Evolutionary conservation across 1,140 invertebrate genomes (phyloP).

Genomic region (Mizuhopecten yessoensis): DNA sequence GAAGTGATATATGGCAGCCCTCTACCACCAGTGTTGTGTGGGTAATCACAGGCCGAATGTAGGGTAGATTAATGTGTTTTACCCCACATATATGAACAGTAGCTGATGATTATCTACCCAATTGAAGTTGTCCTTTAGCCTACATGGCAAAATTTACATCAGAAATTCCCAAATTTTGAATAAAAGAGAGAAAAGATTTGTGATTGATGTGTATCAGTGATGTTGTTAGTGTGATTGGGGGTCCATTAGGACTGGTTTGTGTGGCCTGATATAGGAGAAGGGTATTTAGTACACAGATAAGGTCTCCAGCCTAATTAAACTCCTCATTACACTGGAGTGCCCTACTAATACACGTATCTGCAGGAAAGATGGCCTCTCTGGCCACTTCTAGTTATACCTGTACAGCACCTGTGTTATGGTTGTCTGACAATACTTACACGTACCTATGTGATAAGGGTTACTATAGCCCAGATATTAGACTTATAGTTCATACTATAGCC

Average conservation of each 20-base stretch:
- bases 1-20: not conserved
- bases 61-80: not conserved
- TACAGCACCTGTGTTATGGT: not conserved
- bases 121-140: not conserved
- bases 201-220: not conserved
- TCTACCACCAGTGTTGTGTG: not conserved
- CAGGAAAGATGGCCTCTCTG: not conserved
- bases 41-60: not conserved
- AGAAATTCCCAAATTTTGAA: not conserved
- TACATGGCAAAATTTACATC: conserved; percentile 4
- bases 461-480: not conserved
- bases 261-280: not conserved
- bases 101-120: not conserved
- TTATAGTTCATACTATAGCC: not conserved
- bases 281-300: conserved; percentile 23
- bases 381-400: not conserved
- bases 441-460: not conserved
- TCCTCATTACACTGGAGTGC: not conserved
- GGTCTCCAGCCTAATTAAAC: not conserved
- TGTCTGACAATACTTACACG: not conserved
- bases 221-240: not conserved
- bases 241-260: not conserved
- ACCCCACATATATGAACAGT: not conserved
- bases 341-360: not conserved
- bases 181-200: conserved; percentile 34